A percentile compares a stretch with the other conserved stretches of the same genome.
phyloP scores from a whole-genome alignment of 2,888 invertebrate genomes.

The Stenolophus ochropezus region DNA sequence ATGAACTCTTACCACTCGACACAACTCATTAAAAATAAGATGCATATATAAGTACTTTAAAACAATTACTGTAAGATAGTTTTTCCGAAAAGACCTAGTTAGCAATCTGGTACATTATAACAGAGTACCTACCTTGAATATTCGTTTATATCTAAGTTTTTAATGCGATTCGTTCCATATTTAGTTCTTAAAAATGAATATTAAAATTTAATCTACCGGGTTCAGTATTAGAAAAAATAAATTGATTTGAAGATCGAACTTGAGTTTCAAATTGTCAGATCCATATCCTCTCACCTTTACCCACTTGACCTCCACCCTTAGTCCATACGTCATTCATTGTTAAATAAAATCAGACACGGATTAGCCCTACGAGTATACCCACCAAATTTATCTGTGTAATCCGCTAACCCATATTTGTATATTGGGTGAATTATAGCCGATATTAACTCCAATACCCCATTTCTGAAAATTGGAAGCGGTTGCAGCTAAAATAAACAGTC shows the following conservation, averaged over 20 bases:
- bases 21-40: no score
- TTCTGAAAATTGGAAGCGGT: conserved; percentile 20
- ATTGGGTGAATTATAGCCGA: neutral
- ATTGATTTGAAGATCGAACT: neutral
- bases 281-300: neutral
- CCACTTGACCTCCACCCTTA: neutral
- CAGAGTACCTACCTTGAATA: no score
- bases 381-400: neutral
- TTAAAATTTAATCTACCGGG: no score
- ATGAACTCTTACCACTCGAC: no score
- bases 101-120: no score
- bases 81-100: no score
- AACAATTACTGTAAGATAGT: no score
- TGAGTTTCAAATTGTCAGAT: neutral
- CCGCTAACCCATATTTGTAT: neutral
- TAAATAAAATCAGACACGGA: neutral
- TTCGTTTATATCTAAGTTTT: no score
- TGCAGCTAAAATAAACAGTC: conserved; percentile 20
- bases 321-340: neutral
- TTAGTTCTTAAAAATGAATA: no score
- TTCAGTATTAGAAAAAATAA: no score
- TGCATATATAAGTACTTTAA: no score
- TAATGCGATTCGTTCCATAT: no score
- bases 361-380: neutral
- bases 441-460: conserved; percentile 5